Evolutionary conservation across 2,888 invertebrate species (phyloP), one percentile per base, ranked within the genome.

Genomic region (Hymenopus coronatus): DNA sequence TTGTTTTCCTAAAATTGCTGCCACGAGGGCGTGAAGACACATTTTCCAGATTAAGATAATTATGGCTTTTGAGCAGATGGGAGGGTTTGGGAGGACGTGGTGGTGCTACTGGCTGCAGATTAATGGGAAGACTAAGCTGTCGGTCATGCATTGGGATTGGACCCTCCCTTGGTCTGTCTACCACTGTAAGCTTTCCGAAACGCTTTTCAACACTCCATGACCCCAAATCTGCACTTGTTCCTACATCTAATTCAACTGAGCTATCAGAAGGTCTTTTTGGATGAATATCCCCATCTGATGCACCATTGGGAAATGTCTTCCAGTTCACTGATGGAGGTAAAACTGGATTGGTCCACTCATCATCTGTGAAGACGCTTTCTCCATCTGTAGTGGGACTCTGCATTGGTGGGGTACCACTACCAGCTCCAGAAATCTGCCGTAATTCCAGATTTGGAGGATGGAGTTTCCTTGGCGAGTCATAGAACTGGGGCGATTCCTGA

Each of bases 41-140:
- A 85, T 91, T 91, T 86, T 93, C 93, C 84, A 94, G 91, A 91
- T 94, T 94, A 89, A 94, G 92, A 91, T 94, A 94, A 91, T 93
- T 94, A 88, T 94, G 94, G 82, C 93, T 91, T 54, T 91, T 90
- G 87, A 93, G 93, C 92, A 95, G 93, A 90, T 95, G 94, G 54
- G 95, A 94, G 0, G 97, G 97, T 93, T 97, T 97, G 0, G 97
- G 96, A 8, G 97, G 97, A 88, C 97, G 94, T 7, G 96, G 96
- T 12, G 97, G 96, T 2, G 96, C 95, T 94, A 7, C 94, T 94
- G 8, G 94, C 33, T 87, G 87, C 15, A 87, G 28, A 15, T 87
- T 87, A 15, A 27, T 87, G n/a, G 87, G 92, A 25, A 87, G 87
- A 40, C 87, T 87, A 30, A 87, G n/a, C 33, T 87, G 87, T 28